A percentile compares a stretch with the other conserved stretches of the same genome.
Conservation (phyloP, 2,888 invertebrate genomes). For the Proisotoma minuta region DNA sequence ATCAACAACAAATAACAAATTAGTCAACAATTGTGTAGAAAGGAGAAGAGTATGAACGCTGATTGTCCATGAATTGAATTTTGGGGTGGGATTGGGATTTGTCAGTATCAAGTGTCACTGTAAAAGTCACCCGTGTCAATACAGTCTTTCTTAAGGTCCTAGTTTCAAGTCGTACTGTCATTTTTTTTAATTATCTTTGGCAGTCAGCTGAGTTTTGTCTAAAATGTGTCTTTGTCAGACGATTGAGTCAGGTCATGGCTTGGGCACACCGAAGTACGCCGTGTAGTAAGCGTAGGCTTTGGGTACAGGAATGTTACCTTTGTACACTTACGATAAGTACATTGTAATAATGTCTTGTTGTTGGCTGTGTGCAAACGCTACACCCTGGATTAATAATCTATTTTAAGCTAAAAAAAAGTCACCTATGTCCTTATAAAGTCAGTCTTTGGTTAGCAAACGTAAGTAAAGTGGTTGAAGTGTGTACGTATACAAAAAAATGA, state of each 20-base stretch:
- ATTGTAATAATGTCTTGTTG: constrained; percentile 18
- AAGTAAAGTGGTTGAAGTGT: constrained; percentile 46
- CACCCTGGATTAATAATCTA: constrained; percentile 30
- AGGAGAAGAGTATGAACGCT: constrained; percentile 6
- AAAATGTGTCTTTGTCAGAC: background rate
- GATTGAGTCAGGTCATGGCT: constrained; percentile 35
- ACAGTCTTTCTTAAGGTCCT: background rate
- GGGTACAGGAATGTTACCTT: constrained; percentile 38
- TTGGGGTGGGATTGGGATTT: constrained; percentile 11
- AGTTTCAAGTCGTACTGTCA: background rate
- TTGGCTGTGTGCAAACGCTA: constrained; percentile 24
- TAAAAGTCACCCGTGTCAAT: too few relatives aligned
- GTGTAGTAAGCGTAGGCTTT: constrained; percentile 41
- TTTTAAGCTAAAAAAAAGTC: constrained; percentile 29
- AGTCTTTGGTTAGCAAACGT: constrained; percentile 48
- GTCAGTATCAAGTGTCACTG: background rate
- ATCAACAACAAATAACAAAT: constrained; percentile 36
- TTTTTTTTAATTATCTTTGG: constrained; percentile 33
- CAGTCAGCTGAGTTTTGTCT: constrained; percentile 31
- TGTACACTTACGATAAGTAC: constrained; percentile 28
- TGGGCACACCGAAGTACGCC: constrained; percentile 7
- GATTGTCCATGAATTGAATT: constrained; percentile 13
- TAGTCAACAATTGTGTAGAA: constrained; percentile 39
- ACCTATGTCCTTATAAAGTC: constrained; percentile 39
- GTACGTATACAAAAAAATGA: constrained; percentile 43